Evolutionary conservation across 2,113 vertebrate genomes (phyloP), one percentile per base, ranked within the genome.

Genomic region (Pontoporia blainvillei): DNA sequence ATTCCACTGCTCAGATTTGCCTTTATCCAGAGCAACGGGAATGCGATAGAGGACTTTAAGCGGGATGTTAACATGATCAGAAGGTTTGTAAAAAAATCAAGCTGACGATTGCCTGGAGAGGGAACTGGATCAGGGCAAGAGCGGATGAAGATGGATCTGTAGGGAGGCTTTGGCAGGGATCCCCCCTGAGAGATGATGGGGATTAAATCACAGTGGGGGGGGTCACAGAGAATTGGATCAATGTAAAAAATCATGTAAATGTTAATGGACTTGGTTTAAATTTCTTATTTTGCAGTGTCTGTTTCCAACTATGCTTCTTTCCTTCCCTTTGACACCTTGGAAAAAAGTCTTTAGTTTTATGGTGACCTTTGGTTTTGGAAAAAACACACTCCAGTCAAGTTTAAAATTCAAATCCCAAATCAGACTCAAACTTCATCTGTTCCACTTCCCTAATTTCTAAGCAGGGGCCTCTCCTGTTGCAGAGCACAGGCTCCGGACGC

Each of bases 331-430:
- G 76, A 27, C 54, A 82, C 15, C 36, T 36, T 54, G 49, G 46
- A 46, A 36, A 66, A 64, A 83, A 21, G 54, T 82, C 59, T 96
- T 89, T 81, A 44, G 71, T 78, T 97, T 83, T 69, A 91, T 9
- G 10, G 29, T 62, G n/a, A 94, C 29, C 52, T 88, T 92, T 83
- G 64, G 25, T 84, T 83, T 75, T 94, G 72, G 84, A 75, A 91
- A 79, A 90, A 91, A 86, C 76, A 64, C 13, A 91, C 34, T 49
- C 34, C 78, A 64, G 46, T 92, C 17, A 81, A 85, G 23, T 96
- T 96, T 87, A 94, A 79, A 79, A 88, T 94, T 94, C 67, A 82
- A 29, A 62, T 72, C n/a, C 44, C 44, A 87, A 72, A 72, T 79
- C 75, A 94, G 61, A 86, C 27, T 96, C 49, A 86, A 49, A 81